phyloP scores from a whole-genome alignment of 2,888 invertebrate genomes.

The Eledona agricola region DNA sequence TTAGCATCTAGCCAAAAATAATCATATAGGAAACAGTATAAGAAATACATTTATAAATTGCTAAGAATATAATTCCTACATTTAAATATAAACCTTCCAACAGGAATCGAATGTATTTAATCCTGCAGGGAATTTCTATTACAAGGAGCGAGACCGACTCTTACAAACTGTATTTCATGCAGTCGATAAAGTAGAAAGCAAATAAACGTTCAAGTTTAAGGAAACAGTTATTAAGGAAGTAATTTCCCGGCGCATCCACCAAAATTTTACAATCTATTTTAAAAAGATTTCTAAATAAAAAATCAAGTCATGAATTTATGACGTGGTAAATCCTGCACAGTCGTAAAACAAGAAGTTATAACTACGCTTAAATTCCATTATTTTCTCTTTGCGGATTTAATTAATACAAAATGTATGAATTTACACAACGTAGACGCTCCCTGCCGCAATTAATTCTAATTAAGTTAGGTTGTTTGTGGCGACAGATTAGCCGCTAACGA shows the following conservation, averaged over 20 bases:
- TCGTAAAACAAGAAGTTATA: conserved; percentile 18
- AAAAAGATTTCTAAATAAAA: too few relatives aligned
- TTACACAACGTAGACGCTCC: conserved; percentile 13
- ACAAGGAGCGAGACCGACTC: too few relatives aligned
- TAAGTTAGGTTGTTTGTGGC: conserved; percentile 19
- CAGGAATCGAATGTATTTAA: too few relatives aligned
- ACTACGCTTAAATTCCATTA: conserved; percentile 25
- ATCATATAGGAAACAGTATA: too few relatives aligned
- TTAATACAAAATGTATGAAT: conserved; percentile 24
- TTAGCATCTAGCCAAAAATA: too few relatives aligned
- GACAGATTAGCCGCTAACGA: conserved; percentile 16
- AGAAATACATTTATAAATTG: too few relatives aligned
- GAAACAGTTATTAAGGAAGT: not conserved
- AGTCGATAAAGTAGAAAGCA: conserved; percentile 13
- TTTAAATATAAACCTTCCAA: too few relatives aligned
- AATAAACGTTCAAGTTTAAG: not conserved
- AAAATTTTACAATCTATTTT: not conserved
- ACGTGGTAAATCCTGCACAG: too few relatives aligned
- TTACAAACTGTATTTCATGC: too few relatives aligned
- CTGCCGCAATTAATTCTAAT: conserved; percentile 20
- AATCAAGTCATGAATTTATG: too few relatives aligned
- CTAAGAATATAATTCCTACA: too few relatives aligned
- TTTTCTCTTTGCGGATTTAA: conserved; percentile 21
- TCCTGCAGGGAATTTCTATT: too few relatives aligned
- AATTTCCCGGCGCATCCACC: conserved; percentile 3